These are phyloP conservation scores for Ectemnius lituratus DNA, from an alignment of 2,888 invertebrate genomes.

Conservation along the genomic window DNA sequence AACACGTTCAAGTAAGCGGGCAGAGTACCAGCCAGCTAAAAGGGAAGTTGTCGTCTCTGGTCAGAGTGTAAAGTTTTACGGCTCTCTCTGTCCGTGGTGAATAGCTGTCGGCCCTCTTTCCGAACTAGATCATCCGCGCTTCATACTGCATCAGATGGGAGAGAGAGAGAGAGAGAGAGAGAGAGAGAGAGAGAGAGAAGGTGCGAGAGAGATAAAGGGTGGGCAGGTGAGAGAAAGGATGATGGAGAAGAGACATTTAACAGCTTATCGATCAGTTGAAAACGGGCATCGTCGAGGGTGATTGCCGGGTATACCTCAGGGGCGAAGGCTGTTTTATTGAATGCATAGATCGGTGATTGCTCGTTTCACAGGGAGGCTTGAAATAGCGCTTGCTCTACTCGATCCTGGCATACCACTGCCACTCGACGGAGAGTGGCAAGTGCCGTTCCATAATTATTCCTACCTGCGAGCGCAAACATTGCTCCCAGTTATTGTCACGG, in stretches of 20 bases:
- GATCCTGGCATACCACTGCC: too few species aligned
- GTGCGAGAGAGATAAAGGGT: not conserved
- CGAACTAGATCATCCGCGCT: constrained; percentile 40
- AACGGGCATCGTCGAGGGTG: not conserved
- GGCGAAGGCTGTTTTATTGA: too few species aligned
- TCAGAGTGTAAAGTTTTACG: constrained; percentile 45
- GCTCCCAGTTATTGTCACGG: constrained; percentile 35
- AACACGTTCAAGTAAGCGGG: constrained; percentile 26
- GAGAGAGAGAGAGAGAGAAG: too few species aligned
- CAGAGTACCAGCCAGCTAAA: constrained; percentile 35
- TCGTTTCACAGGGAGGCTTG: too few species aligned
- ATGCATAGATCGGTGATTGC: too few species aligned
- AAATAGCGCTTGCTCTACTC: too few species aligned
- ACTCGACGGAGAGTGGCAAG: not conserved
- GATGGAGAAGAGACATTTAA: constrained; percentile 13
- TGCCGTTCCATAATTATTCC: constrained; percentile 23
- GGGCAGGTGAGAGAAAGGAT: too few species aligned
- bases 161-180: not conserved
- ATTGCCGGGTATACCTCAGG: not conserved
- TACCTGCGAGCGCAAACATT: constrained; percentile 38
- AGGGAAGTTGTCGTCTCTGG: constrained; percentile 34
- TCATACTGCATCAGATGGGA: constrained; percentile 33
- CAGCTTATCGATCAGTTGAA: constrained; percentile 6
- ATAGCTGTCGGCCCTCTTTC: constrained; percentile 24
- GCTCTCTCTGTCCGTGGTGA: constrained; percentile 26